phyloP scores from a whole-genome alignment of 2,888 invertebrate genomes.

The Drosophila nigricruria region DNA sequence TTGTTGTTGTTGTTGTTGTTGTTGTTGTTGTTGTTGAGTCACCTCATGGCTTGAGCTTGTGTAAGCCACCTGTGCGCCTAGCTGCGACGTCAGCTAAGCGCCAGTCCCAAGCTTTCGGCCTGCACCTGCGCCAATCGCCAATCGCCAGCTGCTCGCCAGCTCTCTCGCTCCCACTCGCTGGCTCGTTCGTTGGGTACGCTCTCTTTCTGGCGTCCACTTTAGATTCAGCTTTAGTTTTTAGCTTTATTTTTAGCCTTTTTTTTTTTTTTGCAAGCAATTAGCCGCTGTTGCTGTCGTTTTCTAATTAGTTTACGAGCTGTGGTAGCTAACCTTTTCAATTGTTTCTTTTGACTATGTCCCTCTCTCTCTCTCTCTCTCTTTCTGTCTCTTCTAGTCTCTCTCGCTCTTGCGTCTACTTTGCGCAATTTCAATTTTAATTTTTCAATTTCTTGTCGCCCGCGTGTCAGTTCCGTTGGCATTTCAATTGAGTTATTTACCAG shows the following conservation, averaged over 20 bases:
- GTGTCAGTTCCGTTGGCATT: conserved; percentile 81
- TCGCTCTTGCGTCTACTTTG: conserved; percentile 35
- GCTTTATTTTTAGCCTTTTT: conserved; percentile 31
- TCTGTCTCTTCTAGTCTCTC: no score
- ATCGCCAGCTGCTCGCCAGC: conserved; percentile 65
- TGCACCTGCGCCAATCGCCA: conserved; percentile 81
- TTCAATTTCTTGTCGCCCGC: conserved; percentile 78
- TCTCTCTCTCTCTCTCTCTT: not conserved
- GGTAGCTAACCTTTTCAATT: conserved; percentile 75
- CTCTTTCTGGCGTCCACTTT: conserved; percentile 58
- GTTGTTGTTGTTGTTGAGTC: conserved; percentile 45
- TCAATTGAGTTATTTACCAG: conserved; percentile 80
- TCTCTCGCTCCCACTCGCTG: not conserved
- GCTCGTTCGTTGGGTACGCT: conserved; percentile 43
- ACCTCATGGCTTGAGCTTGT: conserved; percentile 46
- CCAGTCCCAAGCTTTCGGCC: conserved; percentile 60
- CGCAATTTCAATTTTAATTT: conserved; percentile 69
- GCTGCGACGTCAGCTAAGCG: conserved; percentile 68
- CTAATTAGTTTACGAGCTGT: conserved; percentile 74
- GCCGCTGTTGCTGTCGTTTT: conserved; percentile 57
- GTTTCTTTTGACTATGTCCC: conserved; percentile 44
- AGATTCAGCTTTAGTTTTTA: conserved; percentile 23
- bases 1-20: conserved; percentile 15
- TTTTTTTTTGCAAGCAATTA: conserved; percentile 55
- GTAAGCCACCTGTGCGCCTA: conserved; percentile 63